Percentiles rank a stretch among this genome's conserved stretches.
phyloP scores from a whole-genome alignment of 2,797 vertebrate genomes.

The Spinibarbus caldwelli region DNA sequence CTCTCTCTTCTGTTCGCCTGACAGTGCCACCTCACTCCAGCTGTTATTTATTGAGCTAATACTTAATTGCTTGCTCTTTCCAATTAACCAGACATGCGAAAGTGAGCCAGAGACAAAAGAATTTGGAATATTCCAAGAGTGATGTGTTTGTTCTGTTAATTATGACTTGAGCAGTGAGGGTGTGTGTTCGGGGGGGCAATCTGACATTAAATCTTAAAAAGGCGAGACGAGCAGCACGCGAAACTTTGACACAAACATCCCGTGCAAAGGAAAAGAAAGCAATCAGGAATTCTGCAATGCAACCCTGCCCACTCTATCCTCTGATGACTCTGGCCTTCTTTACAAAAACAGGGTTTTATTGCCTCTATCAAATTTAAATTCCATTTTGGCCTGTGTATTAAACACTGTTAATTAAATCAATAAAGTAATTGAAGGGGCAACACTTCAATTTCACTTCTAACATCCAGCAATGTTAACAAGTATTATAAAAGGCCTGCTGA shows the following conservation, averaged over 20 bases:
- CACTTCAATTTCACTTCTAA: constrained; percentile 82
- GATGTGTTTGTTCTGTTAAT: constrained; percentile 55
- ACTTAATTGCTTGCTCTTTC: constrained; percentile 68
- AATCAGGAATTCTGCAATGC: constrained; percentile 27
- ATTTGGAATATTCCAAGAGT: constrained; percentile 6
- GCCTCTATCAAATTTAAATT: constrained; percentile 75
- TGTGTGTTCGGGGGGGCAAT: constrained; percentile 35
- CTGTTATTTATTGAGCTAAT: constrained; percentile 60
- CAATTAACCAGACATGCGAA: constrained; percentile 59
- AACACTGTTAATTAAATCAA: constrained; percentile 90
- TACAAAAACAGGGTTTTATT: constrained; percentile 63
- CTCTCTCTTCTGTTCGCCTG: constrained; percentile 52
- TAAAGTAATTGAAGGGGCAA: constrained; percentile 85
- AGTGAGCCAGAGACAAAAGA: constrained; percentile 28
- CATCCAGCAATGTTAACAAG: constrained; percentile 74
- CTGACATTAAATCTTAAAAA: constrained; percentile 50
- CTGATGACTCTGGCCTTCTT: constrained; percentile 7
- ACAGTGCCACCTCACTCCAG: constrained; percentile 64
- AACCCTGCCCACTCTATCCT: constrained; percentile 12
- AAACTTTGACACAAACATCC: constrained; percentile 42
- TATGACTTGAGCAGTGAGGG: constrained; percentile 42
- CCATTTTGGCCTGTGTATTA: constrained; percentile 82
- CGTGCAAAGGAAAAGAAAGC: constrained; percentile 36
- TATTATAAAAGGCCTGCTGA: constrained; percentile 72
- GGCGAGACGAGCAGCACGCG: constrained; percentile 30